Evolutionary conservation across 2,113 vertebrate genomes (phyloP).

Genomic region (Brevimyrus niger): DNA sequence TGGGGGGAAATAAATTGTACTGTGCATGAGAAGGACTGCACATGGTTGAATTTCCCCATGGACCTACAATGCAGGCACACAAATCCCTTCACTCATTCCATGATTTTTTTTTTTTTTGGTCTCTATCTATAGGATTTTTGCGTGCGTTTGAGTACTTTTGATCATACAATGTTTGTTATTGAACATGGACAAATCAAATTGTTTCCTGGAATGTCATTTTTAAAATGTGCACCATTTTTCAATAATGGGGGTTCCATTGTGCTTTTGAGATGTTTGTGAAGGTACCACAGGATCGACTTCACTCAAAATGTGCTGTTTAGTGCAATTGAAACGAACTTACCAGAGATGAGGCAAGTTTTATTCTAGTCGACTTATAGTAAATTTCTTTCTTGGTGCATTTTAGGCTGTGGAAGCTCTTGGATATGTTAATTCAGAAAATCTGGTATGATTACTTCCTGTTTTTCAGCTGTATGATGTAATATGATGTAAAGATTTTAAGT

Average conservation of each 20-base stretch:
- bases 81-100: conserved; percentile 49
- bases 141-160: conserved; percentile 43
- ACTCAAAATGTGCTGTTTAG: conserved; percentile 19
- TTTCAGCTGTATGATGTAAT: conserved; percentile 74
- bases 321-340: conserved; percentile 29
- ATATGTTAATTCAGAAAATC: conserved; percentile 68
- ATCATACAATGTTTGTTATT: conserved; percentile 29
- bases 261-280: conserved; percentile 16
- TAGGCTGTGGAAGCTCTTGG: conserved; percentile 66
- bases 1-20: conserved; percentile 40
- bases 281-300: background rate
- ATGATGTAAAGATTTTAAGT: conserved; percentile 54
- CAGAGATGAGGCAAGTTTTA: conserved; percentile 40
- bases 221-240: conserved; percentile 33
- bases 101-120: conserved; percentile 26
- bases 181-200: conserved; percentile 29
- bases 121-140: conserved; percentile 17
- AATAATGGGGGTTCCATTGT: conserved; percentile 36
- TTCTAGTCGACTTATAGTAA: conserved; percentile 50
- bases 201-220: conserved; percentile 49
- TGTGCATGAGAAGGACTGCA: conserved; percentile 61
- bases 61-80: conserved; percentile 33
- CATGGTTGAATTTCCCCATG: conserved; percentile 31
- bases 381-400: conserved; percentile 46
- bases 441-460: conserved; percentile 73